Conservation (phyloP, 2,113 vertebrate species). For the Ameiurus melas region DNA sequence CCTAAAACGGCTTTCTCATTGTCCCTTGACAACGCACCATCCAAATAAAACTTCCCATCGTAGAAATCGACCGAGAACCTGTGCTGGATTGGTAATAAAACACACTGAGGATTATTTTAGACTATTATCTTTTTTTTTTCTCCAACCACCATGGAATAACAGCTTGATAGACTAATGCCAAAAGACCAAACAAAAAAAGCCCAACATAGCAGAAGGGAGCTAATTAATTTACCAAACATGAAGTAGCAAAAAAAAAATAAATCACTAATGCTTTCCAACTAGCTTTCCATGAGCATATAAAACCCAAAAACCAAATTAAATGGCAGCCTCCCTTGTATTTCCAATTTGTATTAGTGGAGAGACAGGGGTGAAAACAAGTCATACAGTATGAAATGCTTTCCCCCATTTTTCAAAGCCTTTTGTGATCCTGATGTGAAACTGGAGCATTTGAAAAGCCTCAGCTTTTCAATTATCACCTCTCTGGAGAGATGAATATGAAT, state of each 20-base stretch:
- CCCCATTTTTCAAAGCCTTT: neutral
- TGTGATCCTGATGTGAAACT: neutral
- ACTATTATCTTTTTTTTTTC: neutral
- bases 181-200: neutral
- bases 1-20: neutral
- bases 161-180: neutral
- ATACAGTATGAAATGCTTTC: neutral
- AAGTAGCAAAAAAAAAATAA: neutral
- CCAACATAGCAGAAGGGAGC: neutral
- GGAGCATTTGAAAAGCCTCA: neutral
- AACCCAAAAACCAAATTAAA: neutral
- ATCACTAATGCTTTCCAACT: neutral
- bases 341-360: neutral
- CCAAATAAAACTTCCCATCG: neutral
- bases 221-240: neutral
- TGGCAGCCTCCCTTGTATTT: neutral
- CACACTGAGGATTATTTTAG: neutral
- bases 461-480: conserved; percentile 2
- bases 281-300: neutral
- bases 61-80: neutral
- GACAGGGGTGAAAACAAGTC: neutral
- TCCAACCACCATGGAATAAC: neutral
- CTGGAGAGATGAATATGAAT: neutral
- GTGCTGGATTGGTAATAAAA: neutral
- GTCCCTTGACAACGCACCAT: neutral